Evolutionary conservation across 2,113 vertebrate species (phyloP).

Genomic region (Fregetta grallaria): DNA sequence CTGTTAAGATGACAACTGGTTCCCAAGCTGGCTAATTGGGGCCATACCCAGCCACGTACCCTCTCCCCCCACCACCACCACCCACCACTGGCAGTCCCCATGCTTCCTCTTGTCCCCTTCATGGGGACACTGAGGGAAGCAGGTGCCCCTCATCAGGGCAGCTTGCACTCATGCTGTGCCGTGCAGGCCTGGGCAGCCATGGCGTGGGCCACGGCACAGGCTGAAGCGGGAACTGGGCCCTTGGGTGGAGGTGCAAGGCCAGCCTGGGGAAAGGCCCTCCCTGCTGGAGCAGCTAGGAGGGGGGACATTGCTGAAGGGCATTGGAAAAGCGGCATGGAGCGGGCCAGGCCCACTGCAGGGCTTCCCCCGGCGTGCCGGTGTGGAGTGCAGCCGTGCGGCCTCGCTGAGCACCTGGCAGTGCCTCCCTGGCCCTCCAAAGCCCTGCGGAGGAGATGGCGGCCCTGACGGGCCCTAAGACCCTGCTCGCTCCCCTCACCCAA

Average conservation of each 20-base stretch:
- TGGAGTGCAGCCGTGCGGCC: rapidly evolving
- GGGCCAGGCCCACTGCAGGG: too few relatives aligned
- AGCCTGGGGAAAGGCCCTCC: background rate
- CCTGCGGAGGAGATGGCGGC: background rate
- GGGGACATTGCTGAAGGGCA: background rate
- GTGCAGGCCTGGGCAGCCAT: background rate
- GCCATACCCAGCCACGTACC: background rate
- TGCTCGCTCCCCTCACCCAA: background rate
- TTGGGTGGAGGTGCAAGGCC: background rate
- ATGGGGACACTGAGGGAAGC: background rate
- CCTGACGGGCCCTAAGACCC: background rate
- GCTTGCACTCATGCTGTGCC: rapidly evolving
- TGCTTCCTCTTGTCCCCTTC: background rate
- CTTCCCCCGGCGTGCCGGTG: rapidly evolving
- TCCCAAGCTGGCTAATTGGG: background rate
- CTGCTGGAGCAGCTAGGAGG: background rate
- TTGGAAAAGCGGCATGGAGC: background rate
- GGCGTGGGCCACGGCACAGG: background rate
- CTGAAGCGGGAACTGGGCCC: rapidly evolving
- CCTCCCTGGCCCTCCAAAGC: background rate
- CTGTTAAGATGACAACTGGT: background rate
- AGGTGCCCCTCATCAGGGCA: background rate
- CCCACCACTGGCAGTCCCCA: background rate
- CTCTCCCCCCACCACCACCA: background rate
- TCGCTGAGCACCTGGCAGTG: rapidly evolving